Base-by-base conservation (phyloP, 2,888 invertebrate genomes). In the Tenthredo scrophulariae region DNA sequence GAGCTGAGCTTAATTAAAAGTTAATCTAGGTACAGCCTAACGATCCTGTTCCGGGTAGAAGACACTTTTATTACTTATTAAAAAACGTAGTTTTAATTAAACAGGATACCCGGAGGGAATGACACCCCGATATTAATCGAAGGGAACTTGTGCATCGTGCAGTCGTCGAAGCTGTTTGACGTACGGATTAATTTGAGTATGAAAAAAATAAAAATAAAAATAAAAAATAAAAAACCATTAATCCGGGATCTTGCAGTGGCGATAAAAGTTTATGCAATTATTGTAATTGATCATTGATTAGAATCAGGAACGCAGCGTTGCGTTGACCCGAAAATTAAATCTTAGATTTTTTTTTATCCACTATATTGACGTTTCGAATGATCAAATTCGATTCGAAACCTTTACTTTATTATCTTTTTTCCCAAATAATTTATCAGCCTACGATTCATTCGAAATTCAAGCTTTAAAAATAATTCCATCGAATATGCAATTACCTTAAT, bases 21-120 rank as follows among this genome's bases (percentile, higher is more conserved):
- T 77, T 77, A 77, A 77, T 77, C 50, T 77, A 77, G 50, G 54
- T 54, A 54, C 54, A 54, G 77, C 77, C 77, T 77, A 77, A 77
- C 77, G 77, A 77, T 77, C 54, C 33, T 77, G 77, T 77, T 77
- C 77, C 77, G 50, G 77, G 29, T 13, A 29, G 29, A 77, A 50
- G 54, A 77, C 54, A 77, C 77, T 77, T 77, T 77, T 77, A 77
- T 77, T 50, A 77, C 77, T 77, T 50, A 50, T 77, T 54, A n/a
- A 54, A 26, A 77, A 29, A 77, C 67, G 67, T 33, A 67, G 70
- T 74, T 43, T 43, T 43, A 74, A 74, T 40, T 43, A 74, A 74
- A 74, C 22, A 26, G 43, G 43, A 62, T 62, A 4, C 26, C 62
- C 62, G 22, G 26, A 26, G 10, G 62, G 62, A 10, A 6, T 26